Percentiles rank a stretch among this genome's conserved stretches.
phyloP scores from a whole-genome alignment of 1,140 invertebrate genomes.

The Zaprionus lachaisei region DNA sequence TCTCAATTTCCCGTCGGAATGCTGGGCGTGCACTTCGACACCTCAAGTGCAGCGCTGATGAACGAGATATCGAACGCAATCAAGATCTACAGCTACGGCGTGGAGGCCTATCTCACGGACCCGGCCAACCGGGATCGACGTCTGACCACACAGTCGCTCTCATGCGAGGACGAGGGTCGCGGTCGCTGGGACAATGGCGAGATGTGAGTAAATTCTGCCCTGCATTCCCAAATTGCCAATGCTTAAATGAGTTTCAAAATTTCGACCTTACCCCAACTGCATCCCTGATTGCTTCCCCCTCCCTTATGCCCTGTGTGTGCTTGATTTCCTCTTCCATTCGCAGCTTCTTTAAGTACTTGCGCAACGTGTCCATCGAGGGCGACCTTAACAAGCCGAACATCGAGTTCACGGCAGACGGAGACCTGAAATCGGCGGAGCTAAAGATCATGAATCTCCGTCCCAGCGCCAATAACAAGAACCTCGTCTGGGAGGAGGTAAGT shows the following conservation, averaged over 20 bases:
- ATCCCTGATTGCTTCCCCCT: not conserved
- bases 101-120: conserved; percentile 93
- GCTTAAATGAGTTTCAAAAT: not conserved
- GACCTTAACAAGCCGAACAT: conserved; percentile 92
- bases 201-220: conserved; percentile 66
- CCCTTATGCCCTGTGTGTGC: not conserved
- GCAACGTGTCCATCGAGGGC: conserved; percentile 93
- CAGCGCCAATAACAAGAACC: conserved; percentile 89
- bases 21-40: conserved; percentile 97
- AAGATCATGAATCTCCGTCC: conserved; percentile 96
- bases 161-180: conserved; percentile 85
- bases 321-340: not conserved
- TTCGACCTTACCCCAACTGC: not conserved
- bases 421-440: conserved; percentile 93
- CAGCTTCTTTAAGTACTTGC: conserved; percentile 90
- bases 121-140: conserved; percentile 88
- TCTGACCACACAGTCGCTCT: conserved; percentile 91
- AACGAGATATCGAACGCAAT: conserved; percentile 95
- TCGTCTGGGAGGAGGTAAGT: conserved; percentile 95
- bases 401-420: conserved; percentile 95
- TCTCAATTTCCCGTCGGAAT: conserved; percentile 96
- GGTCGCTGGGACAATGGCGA: conserved; percentile 84
- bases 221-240: not conserved
- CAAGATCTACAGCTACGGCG: conserved; percentile 95
- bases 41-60: conserved; percentile 91